phyloP scores from a whole-genome alignment of 2,888 invertebrate species.

The Ornithoptera alexandrae region DNA sequence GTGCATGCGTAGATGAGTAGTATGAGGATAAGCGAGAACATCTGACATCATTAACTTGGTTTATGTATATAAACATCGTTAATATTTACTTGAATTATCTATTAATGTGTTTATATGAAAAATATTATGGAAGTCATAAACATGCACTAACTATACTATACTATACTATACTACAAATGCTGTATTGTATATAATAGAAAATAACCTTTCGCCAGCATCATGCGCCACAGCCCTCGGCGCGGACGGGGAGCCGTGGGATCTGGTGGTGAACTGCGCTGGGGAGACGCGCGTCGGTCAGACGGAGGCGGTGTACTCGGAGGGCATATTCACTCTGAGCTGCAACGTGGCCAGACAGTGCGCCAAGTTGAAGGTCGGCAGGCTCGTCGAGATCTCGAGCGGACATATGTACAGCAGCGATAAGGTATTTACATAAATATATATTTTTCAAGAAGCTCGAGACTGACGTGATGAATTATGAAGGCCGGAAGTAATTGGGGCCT shows the following conservation, averaged over 20 bases:
- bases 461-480: no score
- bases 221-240: slow-evolving; percentile 87
- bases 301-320: slow-evolving; percentile 94
- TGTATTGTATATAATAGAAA: no score
- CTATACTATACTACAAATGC: no score
- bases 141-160: no score
- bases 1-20: no score
- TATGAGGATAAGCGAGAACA: no score
- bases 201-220: slow-evolving; percentile 81
- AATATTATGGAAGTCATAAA: no score
- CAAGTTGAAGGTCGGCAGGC: slow-evolving; percentile 83
- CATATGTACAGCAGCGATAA: slow-evolving; percentile 90
- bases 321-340: slow-evolving; percentile 89
- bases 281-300: slow-evolving; percentile 94
- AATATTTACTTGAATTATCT: no score
- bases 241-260: slow-evolving; percentile 83
- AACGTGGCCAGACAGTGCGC: slow-evolving; percentile 91
- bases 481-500: no score
- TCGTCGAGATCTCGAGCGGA: slow-evolving; percentile 92
- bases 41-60: no score
- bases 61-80: no score
- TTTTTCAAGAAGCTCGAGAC: neutral
- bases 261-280: slow-evolving; percentile 93
- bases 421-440: slow-evolving; percentile 58
- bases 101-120: no score